Base-by-base conservation (phyloP, 2,888 invertebrate species). In the Drosophila recens region DNA sequence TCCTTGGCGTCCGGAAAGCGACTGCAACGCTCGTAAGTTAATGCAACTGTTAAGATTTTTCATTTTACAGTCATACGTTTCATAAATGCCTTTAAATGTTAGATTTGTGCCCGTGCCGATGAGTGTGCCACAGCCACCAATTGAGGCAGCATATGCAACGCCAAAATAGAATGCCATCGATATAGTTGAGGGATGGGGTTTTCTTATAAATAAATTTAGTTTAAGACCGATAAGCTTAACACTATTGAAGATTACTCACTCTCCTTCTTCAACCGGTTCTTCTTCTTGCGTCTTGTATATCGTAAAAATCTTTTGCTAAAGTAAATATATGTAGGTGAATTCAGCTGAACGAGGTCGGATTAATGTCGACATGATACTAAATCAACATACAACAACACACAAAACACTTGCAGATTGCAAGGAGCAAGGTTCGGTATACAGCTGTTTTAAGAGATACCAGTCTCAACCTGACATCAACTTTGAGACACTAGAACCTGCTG, bases 71-170 rank as follows among this genome's bases (percentile, higher is more conserved):
- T 33, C 75, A 54, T 72, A 92, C 96, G 93, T 93, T 84, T 96
- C 96, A 78, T 95, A 95, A 38, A 96, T 94, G 34, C 96, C 96
- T 91, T 96, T 96, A 89, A 96, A 95, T 0, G 96, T 96, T 20
- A 97, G 94, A 93, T 97, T 97, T 13, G 97, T 97, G 2, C 95
- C 95, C 0, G 95, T 95, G 4, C 96, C 96, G 13, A 96, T 96
- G 13, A 96, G 92, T 0, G 96, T 96, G 0, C 96, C 97, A 79
- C 95, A 95, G 1, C 96, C 96, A 3, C 95, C 97, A 40, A 97
- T 93, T 4, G 95, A 95, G 0, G 97, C 94, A 0, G 96, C 95
- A 90, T 96, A 97, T 0, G 96, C 96, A 1, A 95, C 95, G 53
- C 95, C 95, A 76, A 96, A 93, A 92, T 95, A 97, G 91, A 96